Conservation (phyloP, 2,797 vertebrate species). For the Rhadinocentrus ornatus region DNA sequence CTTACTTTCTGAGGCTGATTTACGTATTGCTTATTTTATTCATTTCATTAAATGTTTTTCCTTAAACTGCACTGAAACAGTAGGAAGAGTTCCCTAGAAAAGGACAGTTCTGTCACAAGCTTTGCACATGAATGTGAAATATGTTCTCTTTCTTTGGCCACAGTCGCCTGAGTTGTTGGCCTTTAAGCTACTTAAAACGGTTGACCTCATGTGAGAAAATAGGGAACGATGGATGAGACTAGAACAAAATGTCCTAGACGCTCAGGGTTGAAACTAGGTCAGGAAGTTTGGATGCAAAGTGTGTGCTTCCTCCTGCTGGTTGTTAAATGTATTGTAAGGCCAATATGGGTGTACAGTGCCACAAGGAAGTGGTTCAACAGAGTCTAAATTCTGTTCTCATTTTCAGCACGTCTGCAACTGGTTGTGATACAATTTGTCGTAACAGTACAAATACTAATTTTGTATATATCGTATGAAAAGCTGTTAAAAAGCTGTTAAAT, state of each 20-base stretch:
- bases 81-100: conserved; percentile 13
- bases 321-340: conserved; percentile 48
- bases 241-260: conserved; percentile 85
- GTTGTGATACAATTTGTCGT: conserved; percentile 5
- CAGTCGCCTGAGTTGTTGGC: conserved; percentile 46
- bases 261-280: conserved; percentile 79
- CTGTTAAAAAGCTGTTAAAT: too few species aligned
- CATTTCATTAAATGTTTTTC: conserved; percentile 7
- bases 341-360: conserved; percentile 3
- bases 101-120: conserved; percentile 37
- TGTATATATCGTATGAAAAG: too few species aligned
- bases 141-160: conserved; percentile 41
- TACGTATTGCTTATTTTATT: background rate
- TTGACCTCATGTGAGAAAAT: conserved; percentile 74
- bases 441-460: background rate
- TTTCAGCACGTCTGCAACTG: background rate
- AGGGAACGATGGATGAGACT: conserved; percentile 64
- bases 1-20: background rate
- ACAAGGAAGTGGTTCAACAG: conserved; percentile 3
- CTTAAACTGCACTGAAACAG: conserved; percentile 10
- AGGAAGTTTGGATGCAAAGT: conserved; percentile 63
- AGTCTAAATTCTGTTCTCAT: background rate
- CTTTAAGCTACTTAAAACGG: conserved; percentile 66
- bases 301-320: conserved; percentile 80
- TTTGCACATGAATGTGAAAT: conserved; percentile 36